These are phyloP conservation scores for Dioctria linearis DNA, from an alignment of 2,888 invertebrate genomes.

Conservation along the genomic window DNA sequence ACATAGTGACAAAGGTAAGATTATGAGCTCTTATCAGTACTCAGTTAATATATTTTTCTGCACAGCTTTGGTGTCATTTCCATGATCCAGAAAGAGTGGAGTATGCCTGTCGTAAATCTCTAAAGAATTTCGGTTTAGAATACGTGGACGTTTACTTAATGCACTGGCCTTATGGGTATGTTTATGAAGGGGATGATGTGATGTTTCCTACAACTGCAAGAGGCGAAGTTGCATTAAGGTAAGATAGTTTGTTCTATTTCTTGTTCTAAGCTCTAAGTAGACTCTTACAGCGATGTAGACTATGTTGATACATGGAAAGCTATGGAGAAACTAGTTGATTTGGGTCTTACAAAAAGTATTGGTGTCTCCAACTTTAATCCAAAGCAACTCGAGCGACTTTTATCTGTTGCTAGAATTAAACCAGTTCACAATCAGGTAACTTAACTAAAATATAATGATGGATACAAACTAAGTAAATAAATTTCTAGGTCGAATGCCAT, in stretches of 20 bases:
- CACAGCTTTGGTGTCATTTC: conserved; percentile 64
- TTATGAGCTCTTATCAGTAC: neutral
- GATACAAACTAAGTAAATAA: neutral
- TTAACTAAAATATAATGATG: neutral
- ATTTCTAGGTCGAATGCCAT: conserved; percentile 69
- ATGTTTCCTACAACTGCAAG: conserved; percentile 60
- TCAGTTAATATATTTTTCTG: neutral
- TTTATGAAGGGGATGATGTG: conserved; percentile 65
- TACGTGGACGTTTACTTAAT: conserved; percentile 87
- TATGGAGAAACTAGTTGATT: conserved; percentile 81
- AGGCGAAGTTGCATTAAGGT: conserved; percentile 61
- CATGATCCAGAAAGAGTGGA: conserved; percentile 79
- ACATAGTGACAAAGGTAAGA: conserved; percentile 74
- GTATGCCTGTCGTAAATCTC: conserved; percentile 75
- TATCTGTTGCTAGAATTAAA: conserved; percentile 77
- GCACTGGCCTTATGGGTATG: conserved; percentile 86
- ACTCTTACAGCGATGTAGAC: conserved; percentile 75
- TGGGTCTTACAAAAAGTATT: conserved; percentile 82
- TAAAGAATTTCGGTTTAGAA: conserved; percentile 77
- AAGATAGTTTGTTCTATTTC: neutral
- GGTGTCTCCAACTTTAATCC: conserved; percentile 92
- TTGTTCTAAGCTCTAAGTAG: neutral
- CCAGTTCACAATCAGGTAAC: conserved; percentile 77
- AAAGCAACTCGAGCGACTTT: conserved; percentile 80
- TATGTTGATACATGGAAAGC: conserved; percentile 85